Percentiles rank a stretch among this genome's conserved stretches.
phyloP scores from a whole-genome alignment of 2,888 invertebrate species.

The Anthophora plumipes region DNA sequence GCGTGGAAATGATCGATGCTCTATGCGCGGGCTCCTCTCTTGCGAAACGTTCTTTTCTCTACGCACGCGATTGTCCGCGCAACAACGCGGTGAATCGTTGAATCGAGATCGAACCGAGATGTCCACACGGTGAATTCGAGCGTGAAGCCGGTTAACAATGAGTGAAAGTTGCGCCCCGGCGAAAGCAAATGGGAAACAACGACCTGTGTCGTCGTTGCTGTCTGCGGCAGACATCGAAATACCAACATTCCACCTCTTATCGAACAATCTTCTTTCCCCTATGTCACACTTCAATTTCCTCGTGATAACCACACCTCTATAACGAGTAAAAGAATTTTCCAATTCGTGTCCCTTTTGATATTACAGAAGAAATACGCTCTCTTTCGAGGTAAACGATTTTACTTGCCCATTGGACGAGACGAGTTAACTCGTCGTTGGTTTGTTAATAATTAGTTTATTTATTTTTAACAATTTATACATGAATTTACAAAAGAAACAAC shows the following conservation, averaged over 20 bases:
- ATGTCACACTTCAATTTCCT: conserved; percentile 1
- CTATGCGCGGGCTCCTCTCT: neutral
- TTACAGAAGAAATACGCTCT: no score
- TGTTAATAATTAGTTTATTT: no score
- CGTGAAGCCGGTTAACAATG: conserved; percentile 67
- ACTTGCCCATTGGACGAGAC: no score
- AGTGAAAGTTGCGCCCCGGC: conserved; percentile 63
- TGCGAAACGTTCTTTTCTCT: conserved; percentile 1
- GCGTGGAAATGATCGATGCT: conserved; percentile 22
- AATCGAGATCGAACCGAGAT: conserved; percentile 38
- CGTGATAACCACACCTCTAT: no score
- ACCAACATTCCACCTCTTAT: conserved; percentile 1
- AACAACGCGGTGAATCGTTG: neutral
- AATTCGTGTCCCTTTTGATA: no score
- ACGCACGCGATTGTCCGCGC: conserved; percentile 14
- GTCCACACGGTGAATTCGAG: conserved; percentile 63
- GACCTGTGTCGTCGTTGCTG: conserved; percentile 28
- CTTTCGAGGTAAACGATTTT: no score
- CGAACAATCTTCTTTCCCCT: neutral
- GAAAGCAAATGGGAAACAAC: conserved; percentile 69
- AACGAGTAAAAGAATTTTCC: neutral
- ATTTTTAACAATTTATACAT: no score
- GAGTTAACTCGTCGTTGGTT: no score
- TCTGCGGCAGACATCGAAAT: conserved; percentile 15
- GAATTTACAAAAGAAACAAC: no score